phyloP scores from a whole-genome alignment of 2,113 vertebrate genomes.

The Columba janthina region DNA sequence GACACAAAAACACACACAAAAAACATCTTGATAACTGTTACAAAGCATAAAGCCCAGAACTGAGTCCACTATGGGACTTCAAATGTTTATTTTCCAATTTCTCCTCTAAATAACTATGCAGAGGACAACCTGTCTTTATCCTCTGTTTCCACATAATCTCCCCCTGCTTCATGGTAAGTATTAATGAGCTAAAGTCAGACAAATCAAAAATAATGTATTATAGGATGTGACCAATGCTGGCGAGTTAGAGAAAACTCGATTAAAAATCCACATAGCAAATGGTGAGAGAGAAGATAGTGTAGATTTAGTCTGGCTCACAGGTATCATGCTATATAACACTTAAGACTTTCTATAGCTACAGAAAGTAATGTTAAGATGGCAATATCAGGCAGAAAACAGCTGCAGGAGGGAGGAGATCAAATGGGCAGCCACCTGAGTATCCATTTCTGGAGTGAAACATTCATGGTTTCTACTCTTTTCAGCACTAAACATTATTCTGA shows the following conservation, averaged over 20 bases:
- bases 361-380: fast-evolving
- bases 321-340: fast-evolving
- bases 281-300: fast-evolving
- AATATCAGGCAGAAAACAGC: background rate
- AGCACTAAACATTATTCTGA: background rate
- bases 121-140: background rate
- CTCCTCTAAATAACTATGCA: background rate
- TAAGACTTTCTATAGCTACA: background rate
- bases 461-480: background rate
- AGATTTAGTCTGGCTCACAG: background rate
- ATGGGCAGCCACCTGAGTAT: background rate
- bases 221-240: background rate
- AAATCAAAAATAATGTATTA: background rate
- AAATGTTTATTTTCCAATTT: background rate
- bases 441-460: background rate
- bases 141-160: background rate
- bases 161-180: background rate
- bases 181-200: background rate
- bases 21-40: background rate
- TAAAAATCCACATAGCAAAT: background rate
- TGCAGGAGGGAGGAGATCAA: background rate
- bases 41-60: background rate
- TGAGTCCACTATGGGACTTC: fast-evolving
- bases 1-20: background rate
- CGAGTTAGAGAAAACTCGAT: background rate